phyloP scores from a whole-genome alignment of 2,888 invertebrate genomes.

The Macrophya annulata region DNA sequence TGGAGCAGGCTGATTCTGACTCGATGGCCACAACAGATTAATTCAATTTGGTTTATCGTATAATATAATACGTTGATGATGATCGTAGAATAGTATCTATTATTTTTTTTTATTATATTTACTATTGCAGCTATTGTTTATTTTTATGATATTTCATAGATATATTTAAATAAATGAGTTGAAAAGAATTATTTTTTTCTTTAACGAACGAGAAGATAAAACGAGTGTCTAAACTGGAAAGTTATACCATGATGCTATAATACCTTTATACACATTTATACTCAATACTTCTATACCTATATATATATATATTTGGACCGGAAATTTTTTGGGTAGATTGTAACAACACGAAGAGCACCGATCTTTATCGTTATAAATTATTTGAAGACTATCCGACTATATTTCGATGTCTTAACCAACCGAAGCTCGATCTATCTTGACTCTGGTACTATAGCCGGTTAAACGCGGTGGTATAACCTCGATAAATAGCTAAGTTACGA shows the following conservation, averaged over 20 bases:
- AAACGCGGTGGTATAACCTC: conserved; percentile 45
- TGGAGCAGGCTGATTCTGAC: conserved; percentile 3
- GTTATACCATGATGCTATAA: too few relatives aligned
- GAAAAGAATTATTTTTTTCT: background rate
- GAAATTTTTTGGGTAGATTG: background rate
- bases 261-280: too few relatives aligned
- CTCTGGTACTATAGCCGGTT: conserved; percentile 30
- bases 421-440: conserved; percentile 43
- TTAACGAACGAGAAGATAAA: too few relatives aligned
- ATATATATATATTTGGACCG: background rate
- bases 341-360: background rate
- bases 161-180: background rate
- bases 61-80: background rate
- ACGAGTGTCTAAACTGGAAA: background rate
- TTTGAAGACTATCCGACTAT: conserved; percentile 19
- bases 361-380: conserved; percentile 46
- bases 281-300: background rate
- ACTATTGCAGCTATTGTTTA: background rate
- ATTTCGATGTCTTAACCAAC: conserved; percentile 32
- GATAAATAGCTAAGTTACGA: conserved; percentile 50
- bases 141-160: background rate
- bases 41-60: conserved; percentile 12
- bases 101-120: background rate
- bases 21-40: conserved; percentile 5
- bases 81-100: background rate